Conservation (phyloP, 2,888 invertebrate species). For the Trisateles emortualis region DNA sequence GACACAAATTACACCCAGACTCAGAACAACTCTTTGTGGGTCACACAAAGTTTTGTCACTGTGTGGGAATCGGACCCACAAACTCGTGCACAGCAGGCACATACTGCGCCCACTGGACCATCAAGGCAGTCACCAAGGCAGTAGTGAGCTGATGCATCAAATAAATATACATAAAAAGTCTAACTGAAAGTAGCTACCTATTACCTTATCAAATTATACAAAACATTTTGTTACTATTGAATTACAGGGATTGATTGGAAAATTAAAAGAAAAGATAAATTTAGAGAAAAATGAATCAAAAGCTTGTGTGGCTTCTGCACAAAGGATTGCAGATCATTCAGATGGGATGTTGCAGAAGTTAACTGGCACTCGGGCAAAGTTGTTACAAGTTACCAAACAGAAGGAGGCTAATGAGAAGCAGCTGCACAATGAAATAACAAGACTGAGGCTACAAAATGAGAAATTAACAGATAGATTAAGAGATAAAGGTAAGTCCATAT, state of each 20-base stretch:
- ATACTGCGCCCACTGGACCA: no score
- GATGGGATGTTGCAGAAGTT: constrained; percentile 68
- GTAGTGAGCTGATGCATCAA: no score
- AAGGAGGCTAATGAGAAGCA: constrained; percentile 71
- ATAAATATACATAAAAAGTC: no score
- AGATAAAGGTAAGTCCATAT: constrained; percentile 62
- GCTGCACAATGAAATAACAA: constrained; percentile 71
- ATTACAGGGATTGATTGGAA: constrained; percentile 62
- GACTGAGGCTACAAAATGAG: constrained; percentile 73
- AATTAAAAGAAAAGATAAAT: constrained; percentile 66
- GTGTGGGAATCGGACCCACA: no score
- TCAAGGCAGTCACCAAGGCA: no score
- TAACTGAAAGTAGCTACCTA: no score
- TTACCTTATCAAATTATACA: background rate
- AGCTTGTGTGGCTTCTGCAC: constrained; percentile 78
- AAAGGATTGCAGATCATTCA: constrained; percentile 75
- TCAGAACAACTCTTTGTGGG: no score
- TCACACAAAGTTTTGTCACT: no score
- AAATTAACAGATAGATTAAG: constrained; percentile 72
- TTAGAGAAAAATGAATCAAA: constrained; percentile 75
- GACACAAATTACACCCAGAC: no score
- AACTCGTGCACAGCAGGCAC: no score
- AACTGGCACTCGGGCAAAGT: constrained; percentile 63
- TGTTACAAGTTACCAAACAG: constrained; percentile 71
- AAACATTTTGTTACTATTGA: no score